These are phyloP conservation scores for Micromys minutus DNA, from an alignment of 2,113 vertebrate species.

Conservation along the genomic window DNA sequence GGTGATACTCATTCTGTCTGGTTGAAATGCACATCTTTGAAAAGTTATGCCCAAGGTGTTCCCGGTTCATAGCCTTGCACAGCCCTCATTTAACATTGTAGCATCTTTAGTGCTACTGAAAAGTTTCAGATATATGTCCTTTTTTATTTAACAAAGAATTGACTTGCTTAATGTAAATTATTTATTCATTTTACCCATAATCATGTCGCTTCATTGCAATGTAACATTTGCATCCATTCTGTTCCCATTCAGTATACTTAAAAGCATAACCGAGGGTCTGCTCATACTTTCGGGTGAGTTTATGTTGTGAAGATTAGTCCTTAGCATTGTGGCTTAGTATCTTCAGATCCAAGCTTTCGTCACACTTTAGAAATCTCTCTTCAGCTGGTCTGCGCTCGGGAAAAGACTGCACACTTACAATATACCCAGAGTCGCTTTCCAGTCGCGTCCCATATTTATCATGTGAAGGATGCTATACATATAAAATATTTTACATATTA, in stretches of 20 bases:
- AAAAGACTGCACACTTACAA: background rate
- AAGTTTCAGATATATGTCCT: background rate
- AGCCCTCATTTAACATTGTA: background rate
- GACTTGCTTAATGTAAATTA: background rate
- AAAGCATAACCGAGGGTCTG: background rate
- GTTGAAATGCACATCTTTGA: background rate
- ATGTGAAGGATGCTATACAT: background rate
- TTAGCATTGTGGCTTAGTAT: background rate
- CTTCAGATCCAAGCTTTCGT: background rate
- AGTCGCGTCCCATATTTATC: background rate
- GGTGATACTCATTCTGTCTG: background rate
- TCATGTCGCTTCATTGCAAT: background rate
- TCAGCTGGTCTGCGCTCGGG: background rate
- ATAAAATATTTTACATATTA: background rate
- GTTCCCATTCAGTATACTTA: too few species aligned
- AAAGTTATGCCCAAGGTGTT: background rate
- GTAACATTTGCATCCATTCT: background rate
- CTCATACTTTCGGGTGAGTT: background rate
- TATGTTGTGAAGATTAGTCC: background rate
- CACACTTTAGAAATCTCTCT: background rate
- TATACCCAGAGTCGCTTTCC: background rate
- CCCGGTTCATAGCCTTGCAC: background rate
- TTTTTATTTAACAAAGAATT: constrained; percentile 14
- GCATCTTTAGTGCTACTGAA: background rate
- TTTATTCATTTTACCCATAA: background rate